phyloP scores from a whole-genome alignment of 1,140 invertebrate genomes.

The Nomia melanderi region DNA sequence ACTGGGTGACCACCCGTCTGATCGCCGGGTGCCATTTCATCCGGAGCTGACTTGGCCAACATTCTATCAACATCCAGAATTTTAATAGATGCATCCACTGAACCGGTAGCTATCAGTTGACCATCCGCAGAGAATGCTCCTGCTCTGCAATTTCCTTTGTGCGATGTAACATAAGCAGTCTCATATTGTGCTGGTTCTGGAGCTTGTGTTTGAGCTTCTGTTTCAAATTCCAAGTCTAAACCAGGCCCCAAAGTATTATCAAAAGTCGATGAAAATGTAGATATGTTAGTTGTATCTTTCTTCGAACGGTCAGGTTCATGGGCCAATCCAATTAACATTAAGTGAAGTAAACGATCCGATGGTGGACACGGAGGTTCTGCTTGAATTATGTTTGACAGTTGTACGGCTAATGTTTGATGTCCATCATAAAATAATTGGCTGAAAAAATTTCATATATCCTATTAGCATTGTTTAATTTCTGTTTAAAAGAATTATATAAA shows the following conservation, averaged over 20 bases:
- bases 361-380: constrained; percentile 96
- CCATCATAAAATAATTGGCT: constrained; percentile 97
- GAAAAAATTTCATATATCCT: constrained; percentile 70
- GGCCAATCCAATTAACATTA: constrained; percentile 93
- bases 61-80: constrained; percentile 99
- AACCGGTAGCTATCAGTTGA: constrained; percentile 98
- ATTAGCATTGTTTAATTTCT: neutral
- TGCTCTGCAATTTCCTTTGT: constrained; percentile 97
- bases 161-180: constrained; percentile 99
- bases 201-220: constrained; percentile 93
- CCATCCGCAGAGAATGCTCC: constrained; percentile 97
- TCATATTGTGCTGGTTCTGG: constrained; percentile 98
- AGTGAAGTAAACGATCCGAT: constrained; percentile 93
- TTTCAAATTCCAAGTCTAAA: constrained; percentile 97
- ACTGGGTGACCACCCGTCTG: constrained; percentile 97
- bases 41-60: constrained; percentile 95
- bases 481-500: neutral
- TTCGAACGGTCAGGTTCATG: constrained; percentile 88
- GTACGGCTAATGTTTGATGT: constrained; percentile 93
- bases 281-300: constrained; percentile 81
- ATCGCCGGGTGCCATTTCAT: constrained; percentile 89
- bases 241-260: constrained; percentile 91
- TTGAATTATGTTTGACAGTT: constrained; percentile 89
- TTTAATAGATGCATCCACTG: constrained; percentile 99
- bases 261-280: constrained; percentile 82